Percentiles rank a stretch among this genome's conserved stretches.
Evolutionary conservation across 1,140 invertebrate species (phyloP).

Genomic region (Nasonia vitripennis): DNA sequence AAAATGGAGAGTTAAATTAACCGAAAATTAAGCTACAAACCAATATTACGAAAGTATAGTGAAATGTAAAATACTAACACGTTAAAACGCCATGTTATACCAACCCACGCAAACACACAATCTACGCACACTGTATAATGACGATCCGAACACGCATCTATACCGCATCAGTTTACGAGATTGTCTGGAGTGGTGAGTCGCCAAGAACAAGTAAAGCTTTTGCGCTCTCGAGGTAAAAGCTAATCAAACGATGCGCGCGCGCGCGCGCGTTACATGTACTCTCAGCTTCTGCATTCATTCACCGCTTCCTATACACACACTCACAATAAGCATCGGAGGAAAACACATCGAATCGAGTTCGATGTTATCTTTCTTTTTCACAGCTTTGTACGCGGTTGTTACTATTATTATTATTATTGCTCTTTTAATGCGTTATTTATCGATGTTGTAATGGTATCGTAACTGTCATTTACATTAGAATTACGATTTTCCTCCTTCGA

Average conservation of each 20-base stretch:
- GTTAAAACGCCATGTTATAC: conserved; percentile 21
- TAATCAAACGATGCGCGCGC: neutral
- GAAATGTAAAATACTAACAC: conserved; percentile 79
- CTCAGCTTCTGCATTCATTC: neutral
- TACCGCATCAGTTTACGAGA: conserved; percentile 39
- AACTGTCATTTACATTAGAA: too few relatives aligned
- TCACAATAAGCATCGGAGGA: neutral
- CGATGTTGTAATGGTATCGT: too few relatives aligned
- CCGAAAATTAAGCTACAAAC: too few relatives aligned
- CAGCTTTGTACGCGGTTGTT: too few relatives aligned
- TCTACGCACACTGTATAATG: conserved; percentile 3
- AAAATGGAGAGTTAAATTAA: too few relatives aligned
- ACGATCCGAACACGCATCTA: neutral
- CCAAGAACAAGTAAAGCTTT: conserved; percentile 25
- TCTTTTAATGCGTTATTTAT: too few relatives aligned
- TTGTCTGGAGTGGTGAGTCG: conserved; percentile 45
- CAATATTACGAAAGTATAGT: conserved; percentile 87
- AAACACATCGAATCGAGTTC: neutral
- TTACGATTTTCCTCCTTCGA: too few relatives aligned
- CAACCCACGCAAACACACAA: conserved; percentile 30
- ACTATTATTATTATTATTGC: too few relatives aligned
- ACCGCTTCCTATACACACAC: neutral
- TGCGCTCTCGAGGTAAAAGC: conserved; percentile 13
- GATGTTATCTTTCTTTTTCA: neutral
- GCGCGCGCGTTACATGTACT: neutral